phyloP scores from a whole-genome alignment of 1,140 invertebrate genomes.

The Papilio polytes region DNA sequence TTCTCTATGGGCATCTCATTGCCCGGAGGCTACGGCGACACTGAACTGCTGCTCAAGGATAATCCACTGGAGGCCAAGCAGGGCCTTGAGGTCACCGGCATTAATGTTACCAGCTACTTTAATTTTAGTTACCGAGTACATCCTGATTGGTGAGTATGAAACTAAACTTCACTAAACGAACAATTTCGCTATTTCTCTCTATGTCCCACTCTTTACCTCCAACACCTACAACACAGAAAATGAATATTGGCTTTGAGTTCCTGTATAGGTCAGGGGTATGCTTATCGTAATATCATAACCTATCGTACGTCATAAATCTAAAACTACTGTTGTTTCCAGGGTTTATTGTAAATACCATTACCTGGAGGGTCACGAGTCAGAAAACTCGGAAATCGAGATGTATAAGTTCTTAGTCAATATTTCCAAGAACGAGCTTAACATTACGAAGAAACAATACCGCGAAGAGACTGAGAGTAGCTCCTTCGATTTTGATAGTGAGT shows the following conservation, averaged over 20 bases:
- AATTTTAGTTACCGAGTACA: slow-evolving; percentile 93
- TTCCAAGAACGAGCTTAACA: slow-evolving; percentile 75
- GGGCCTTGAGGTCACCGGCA: slow-evolving; percentile 85
- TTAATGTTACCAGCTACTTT: slow-evolving; percentile 87
- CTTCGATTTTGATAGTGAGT: slow-evolving; percentile 69
- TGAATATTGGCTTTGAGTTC: too few relatives aligned
- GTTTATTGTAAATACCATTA: slow-evolving; percentile 95
- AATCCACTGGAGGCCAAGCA: slow-evolving; percentile 86
- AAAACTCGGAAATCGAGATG: slow-evolving; percentile 89
- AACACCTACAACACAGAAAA: too few relatives aligned
- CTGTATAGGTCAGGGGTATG: too few relatives aligned
- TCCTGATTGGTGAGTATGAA: slow-evolving; percentile 90
- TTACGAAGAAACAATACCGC: slow-evolving; percentile 75
- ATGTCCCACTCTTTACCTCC: too few relatives aligned
- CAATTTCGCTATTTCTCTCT: too few relatives aligned
- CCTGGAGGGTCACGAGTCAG: slow-evolving; percentile 88
- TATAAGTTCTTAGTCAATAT: slow-evolving; percentile 87
- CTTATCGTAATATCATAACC: too few relatives aligned
- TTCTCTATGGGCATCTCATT: slow-evolving; percentile 93
- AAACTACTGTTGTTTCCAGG: slow-evolving; percentile 76
- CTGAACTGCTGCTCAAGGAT: slow-evolving; percentile 89
- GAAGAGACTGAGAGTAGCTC: slow-evolving; percentile 54
- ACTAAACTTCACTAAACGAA: too few relatives aligned
- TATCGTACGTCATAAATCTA: too few relatives aligned
- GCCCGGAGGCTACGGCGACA: slow-evolving; percentile 91